phyloP scores from a whole-genome alignment of 2,797 vertebrate genomes.

The Hephaestus fuliginosus region DNA sequence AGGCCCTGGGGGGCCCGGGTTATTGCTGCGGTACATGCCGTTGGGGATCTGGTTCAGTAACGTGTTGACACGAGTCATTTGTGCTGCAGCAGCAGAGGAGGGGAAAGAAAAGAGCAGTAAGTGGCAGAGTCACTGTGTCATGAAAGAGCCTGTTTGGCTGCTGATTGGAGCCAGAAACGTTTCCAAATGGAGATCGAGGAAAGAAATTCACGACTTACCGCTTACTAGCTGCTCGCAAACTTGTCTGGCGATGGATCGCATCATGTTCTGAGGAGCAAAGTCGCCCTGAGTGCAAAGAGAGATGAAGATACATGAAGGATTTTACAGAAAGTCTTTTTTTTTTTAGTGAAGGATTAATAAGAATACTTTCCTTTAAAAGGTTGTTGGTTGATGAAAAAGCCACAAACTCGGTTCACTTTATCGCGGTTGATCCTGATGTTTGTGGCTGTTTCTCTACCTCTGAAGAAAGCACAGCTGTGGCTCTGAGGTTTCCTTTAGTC shows the following conservation, averaged over 20 bases:
- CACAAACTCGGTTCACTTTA: not conserved
- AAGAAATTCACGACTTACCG: slow-evolving; percentile 81
- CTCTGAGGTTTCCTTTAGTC: not conserved
- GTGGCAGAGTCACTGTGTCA: not conserved
- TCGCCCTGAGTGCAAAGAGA: slow-evolving; percentile 88
- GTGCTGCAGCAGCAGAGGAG: slow-evolving; percentile 81
- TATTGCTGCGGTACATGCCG: slow-evolving; percentile 89
- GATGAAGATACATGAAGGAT: not conserved
- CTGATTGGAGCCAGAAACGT: not conserved
- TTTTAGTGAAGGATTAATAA: too few species aligned
- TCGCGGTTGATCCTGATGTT: not conserved
- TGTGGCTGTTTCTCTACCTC: not conserved
- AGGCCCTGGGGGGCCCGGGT: slow-evolving; percentile 92
- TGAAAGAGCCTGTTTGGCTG: not conserved
- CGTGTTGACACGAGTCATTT: slow-evolving; percentile 94
- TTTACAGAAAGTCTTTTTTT: not conserved
- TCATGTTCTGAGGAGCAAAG: slow-evolving; percentile 97
- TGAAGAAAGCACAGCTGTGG: not conserved
- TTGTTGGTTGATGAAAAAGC: too few species aligned
- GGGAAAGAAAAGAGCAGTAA: not conserved
- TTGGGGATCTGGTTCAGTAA: slow-evolving; percentile 97
- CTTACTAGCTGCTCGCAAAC: slow-evolving; percentile 96
- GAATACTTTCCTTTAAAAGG: not conserved
- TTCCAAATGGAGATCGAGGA: not conserved
- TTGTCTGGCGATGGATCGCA: slow-evolving; percentile 97